Base-by-base conservation (phyloP, 2,113 vertebrate genomes). In the Turdus rufiventris region DNA sequence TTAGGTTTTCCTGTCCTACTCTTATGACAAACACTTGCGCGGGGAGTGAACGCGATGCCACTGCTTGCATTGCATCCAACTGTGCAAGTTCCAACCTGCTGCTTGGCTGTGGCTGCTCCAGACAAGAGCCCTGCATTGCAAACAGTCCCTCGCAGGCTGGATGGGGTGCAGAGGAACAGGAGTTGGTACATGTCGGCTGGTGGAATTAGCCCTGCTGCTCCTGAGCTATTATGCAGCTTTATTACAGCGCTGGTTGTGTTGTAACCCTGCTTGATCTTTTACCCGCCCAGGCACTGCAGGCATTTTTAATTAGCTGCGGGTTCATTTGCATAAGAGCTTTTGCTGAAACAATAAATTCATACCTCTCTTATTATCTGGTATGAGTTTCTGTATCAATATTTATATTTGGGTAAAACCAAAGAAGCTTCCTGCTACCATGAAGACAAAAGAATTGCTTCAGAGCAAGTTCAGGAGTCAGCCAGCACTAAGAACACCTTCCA, bases 271-370 rank as follows among this genome's bases (percentile, higher is more conserved):
- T 95, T 96, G 90, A 96, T 92, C 83, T 93, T 78, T 65, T 89
- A 85, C 93, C 81, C 7, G 6, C 96, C 93, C 87, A 91, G 87
- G 65, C 91, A 90, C 81, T 77, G 61, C 53, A 85, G 85, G 87
- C 85, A 88, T 89, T 93, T 97, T 95, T 95, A 96, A 96, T 96
- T 95, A 96, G 73, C 71, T 51, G 70, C 38, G 87, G 51, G 63
- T 85, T 94, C 25, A 90, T 89, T 95, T 93, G 75, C 68, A 84
- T 83, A 7, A 68, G n/a, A 86, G 45, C 72, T 95, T 91, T 88
- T 94, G 88, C 93, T 93, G 93, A 97, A 94, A 93, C 78, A 94
- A 93, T 96, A 42, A 70, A 74, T 94, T 91, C 80, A 34, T 78
- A 62, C 73, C 76, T 93, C 73, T 94, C 61, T 90, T 89, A 86